phyloP scores from a whole-genome alignment of 2,113 vertebrate species.

The human (Homo sapiens) region DNA sequence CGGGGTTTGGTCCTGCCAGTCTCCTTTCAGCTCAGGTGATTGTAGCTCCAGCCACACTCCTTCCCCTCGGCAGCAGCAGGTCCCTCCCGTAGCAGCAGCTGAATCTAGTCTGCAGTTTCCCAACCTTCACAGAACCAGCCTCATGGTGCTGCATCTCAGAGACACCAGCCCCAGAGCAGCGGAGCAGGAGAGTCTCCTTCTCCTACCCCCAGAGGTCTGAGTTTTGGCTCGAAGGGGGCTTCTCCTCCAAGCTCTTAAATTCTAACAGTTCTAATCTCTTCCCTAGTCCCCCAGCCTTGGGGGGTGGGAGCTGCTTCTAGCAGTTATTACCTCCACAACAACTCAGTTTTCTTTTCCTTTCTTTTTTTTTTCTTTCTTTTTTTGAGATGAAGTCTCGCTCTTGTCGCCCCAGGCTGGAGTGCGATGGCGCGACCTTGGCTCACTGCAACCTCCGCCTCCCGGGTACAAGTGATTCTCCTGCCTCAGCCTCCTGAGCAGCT shows the following conservation, averaged over 20 bases:
- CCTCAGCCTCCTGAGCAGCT: too few species aligned
- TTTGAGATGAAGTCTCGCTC: too few species aligned
- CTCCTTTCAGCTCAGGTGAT: neutral
- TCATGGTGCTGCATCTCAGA: neutral
- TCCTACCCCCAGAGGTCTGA: too few species aligned
- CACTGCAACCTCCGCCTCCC: accelerated
- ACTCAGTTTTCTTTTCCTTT: neutral
- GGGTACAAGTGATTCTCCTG: too few species aligned
- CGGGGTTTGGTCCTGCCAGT: accelerated
- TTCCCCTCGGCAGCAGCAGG: neutral
- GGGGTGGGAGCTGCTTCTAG: neutral
- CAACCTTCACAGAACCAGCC: neutral
- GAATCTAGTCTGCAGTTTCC: neutral
- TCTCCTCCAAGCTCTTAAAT: neutral
- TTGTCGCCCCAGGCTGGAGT: too few species aligned
- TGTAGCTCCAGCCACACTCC: neutral
- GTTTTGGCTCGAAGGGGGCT: accelerated
- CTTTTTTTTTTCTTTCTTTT: too few species aligned
- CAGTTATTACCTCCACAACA: neutral
- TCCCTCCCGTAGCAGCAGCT: neutral
- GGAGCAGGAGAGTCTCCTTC: accelerated
- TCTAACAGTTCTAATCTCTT: neutral
- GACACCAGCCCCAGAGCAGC: neutral
- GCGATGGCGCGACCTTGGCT: too few species aligned
- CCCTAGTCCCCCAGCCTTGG: accelerated